Percentiles rank a stretch among this genome's conserved stretches.
Evolutionary conservation across 2,797 vertebrate species (phyloP).

Genomic region (Pipistrellus nathusii): DNA sequence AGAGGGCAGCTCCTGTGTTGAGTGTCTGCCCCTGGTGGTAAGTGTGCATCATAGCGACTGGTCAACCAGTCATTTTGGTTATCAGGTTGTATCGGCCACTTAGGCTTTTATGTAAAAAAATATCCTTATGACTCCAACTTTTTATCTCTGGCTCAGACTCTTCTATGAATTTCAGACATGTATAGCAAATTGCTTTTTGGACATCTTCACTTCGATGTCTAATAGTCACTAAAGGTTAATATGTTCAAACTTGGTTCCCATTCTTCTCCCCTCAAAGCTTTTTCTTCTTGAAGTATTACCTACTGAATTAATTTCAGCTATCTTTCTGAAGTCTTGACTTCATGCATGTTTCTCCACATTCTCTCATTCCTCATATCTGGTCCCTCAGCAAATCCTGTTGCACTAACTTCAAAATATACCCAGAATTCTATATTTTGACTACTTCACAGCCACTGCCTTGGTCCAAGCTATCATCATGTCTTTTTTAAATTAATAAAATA

Average conservation of each 20-base stretch:
- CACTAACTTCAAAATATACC: not conserved
- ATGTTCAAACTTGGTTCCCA: not conserved
- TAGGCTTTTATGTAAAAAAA: too few species aligned
- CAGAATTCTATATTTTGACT: not conserved
- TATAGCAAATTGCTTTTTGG: not conserved
- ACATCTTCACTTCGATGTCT: not conserved
- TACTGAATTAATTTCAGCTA: not conserved
- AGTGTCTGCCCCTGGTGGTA: too few species aligned
- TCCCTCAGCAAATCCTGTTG: not conserved
- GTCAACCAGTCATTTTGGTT: too few species aligned
- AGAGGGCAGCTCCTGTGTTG: too few species aligned
- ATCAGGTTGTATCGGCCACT: too few species aligned
- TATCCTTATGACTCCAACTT: not conserved
- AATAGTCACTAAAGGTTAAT: not conserved
- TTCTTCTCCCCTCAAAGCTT: not conserved
- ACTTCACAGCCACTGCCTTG: not conserved
- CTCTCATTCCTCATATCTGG: not conserved
- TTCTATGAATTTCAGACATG: not conserved
- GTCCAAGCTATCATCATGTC: not conserved
- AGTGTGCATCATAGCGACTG: too few species aligned
- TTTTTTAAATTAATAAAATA: constrained; percentile 17
- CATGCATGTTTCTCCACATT: not conserved
- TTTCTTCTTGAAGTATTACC: not conserved
- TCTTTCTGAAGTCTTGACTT: not conserved
- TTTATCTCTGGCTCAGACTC: not conserved